Evolutionary conservation across 1,140 invertebrate species (phyloP).

Genomic region (Teleogryllus occipitalis): DNA sequence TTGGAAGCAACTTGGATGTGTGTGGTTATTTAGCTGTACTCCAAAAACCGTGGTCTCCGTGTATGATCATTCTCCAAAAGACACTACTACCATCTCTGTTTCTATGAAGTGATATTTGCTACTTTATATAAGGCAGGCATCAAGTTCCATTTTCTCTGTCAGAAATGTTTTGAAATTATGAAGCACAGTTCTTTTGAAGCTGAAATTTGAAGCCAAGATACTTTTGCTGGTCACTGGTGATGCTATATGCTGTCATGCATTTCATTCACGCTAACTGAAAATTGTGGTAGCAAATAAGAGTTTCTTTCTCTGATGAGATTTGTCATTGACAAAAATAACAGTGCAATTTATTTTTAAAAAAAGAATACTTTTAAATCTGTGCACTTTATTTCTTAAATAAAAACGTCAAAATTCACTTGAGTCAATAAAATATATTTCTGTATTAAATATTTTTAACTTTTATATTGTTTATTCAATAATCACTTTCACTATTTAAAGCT

Average conservation of each 20-base stretch:
- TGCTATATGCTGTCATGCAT: neutral
- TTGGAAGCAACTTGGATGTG: conserved; percentile 18
- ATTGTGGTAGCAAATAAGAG: neutral
- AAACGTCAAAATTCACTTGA: neutral
- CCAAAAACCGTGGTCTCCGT: neutral
- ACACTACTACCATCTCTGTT: neutral
- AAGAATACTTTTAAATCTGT: neutral
- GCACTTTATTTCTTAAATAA: neutral
- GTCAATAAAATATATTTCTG: conserved; percentile 6
- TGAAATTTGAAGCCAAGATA: neutral
- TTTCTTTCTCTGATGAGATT: neutral
- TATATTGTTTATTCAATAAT: neutral
- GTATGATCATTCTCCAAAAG: neutral
- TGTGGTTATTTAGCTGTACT: neutral
- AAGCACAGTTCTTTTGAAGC: neutral
- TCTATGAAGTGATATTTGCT: neutral
- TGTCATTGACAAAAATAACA: neutral
- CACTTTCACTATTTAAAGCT: conserved; percentile 5
- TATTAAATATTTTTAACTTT: neutral
- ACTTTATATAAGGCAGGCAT: neutral
- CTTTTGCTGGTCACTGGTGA: neutral
- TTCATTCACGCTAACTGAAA: neutral
- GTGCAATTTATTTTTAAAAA: neutral
- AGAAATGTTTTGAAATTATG: neutral
- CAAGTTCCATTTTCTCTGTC: neutral